A percentile compares a stretch with the other conserved stretches of the same genome.
phyloP scores from a whole-genome alignment of 2,797 vertebrate genomes.

The Ciconia nigra region DNA sequence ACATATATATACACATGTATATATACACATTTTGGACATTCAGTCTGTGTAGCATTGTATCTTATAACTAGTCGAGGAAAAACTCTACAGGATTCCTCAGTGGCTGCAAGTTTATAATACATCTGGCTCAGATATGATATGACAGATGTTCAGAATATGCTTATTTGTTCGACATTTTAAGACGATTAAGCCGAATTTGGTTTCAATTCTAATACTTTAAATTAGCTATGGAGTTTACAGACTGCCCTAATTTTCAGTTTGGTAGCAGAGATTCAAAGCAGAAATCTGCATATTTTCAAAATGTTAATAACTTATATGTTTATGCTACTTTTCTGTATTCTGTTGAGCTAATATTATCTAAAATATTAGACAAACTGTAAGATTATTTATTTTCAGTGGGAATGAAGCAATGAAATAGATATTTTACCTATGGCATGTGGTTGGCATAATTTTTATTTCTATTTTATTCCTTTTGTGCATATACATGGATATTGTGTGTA shows the following conservation, averaged over 20 bases:
- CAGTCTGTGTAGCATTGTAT: neutral
- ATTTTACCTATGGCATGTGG: neutral
- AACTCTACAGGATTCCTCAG: neutral
- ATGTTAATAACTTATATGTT: neutral
- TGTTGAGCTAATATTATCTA: neutral
- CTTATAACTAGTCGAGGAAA: neutral
- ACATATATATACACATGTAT: fast-evolving
- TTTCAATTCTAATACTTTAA: constrained; percentile 13
- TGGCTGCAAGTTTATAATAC: neutral
- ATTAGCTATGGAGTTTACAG: neutral
- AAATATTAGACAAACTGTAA: neutral
- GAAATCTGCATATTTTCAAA: neutral
- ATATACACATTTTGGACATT: neutral
- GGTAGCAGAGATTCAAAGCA: neutral
- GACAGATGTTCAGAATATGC: neutral
- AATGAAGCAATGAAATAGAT: neutral
- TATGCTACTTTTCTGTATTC: neutral
- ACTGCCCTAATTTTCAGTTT: neutral
- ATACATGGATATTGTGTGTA: neutral
- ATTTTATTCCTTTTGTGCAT: neutral
- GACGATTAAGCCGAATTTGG: neutral
- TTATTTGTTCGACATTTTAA: neutral
- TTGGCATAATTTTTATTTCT: neutral
- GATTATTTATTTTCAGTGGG: neutral
- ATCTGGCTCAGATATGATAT: neutral